These are phyloP conservation scores for Gorsachius magnificus DNA, from an alignment of 2,797 vertebrate genomes.

Conservation along the genomic window DNA sequence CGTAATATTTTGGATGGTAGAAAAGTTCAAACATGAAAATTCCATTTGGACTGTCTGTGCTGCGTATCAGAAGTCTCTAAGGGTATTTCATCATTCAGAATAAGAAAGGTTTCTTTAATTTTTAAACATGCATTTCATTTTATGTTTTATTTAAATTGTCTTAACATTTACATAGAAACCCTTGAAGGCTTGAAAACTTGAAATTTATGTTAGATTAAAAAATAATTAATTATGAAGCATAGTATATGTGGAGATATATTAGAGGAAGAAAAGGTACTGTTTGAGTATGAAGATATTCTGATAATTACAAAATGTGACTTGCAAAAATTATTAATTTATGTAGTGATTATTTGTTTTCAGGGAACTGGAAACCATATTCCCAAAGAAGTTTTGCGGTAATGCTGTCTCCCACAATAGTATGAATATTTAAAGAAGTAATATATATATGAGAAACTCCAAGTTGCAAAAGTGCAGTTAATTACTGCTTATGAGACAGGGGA, in stretches of 20 bases:
- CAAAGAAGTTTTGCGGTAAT: not conserved
- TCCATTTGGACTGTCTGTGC: constrained; percentile 60
- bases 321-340: constrained; percentile 9
- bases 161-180: constrained; percentile 67
- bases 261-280: not conserved
- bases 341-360: constrained; percentile 3
- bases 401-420: not conserved
- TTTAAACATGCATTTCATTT: constrained; percentile 75
- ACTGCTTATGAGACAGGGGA: not conserved
- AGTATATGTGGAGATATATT: not conserved
- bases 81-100: constrained; percentile 68
- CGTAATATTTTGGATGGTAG: constrained; percentile 39
- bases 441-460: not conserved
- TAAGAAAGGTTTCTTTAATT: constrained; percentile 73
- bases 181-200: constrained; percentile 49
- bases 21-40: constrained; percentile 66
- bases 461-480: not conserved
- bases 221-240: constrained; percentile 30
- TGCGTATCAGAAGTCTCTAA: constrained; percentile 48
- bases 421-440: constrained; percentile 5
- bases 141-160: constrained; percentile 79
- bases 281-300: not conserved
- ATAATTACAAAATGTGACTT: constrained; percentile 27
- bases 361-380: not conserved
- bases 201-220: constrained; percentile 32